Base-by-base conservation (phyloP, 2,797 vertebrate genomes). In the Echeneis naucrates region DNA sequence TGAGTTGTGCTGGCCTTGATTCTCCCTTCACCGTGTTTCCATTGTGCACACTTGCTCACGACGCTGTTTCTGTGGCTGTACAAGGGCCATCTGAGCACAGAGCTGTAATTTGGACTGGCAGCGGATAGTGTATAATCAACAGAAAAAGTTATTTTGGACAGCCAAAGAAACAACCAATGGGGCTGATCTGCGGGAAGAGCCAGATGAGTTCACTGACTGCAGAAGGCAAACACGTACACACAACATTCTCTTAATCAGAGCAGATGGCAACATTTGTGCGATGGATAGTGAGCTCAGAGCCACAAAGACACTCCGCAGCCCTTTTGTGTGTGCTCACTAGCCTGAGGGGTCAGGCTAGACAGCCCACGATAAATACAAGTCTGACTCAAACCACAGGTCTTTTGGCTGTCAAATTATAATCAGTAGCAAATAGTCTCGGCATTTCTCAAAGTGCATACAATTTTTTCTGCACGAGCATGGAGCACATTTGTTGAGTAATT, bases 51-150 rank as follows among this genome's bases (percentile, higher is more conserved):
- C 59, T 75, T 9, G 52, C 83, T 78, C 77, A 21, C 79, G 33
- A 65, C 23, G 33, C 63, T 27, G 77, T 59, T 86, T 86, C 82
- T 78, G 81, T 68, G 90, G 90, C 84, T 83, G 64, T 72, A 80
- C 65, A 68, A 72, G 68, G 85, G 69, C 77, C 84, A 72, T 86
- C 84, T 70, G 74, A 81, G 71, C 77, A 33, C 87, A 92, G 79
- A 90, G 90, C 91, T 95, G 89, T 95, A 95, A 95, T 95, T 95
- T 95, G 81, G 90, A 88, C 86, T 93, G 93, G 93, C 91, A 80
- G 88, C 26, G 71, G 81, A 85, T 82, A 93, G 89, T 58, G 68
- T 95, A 92, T 95, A 95, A 94, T 95, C 92, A 94, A 74, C 74
- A 71, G 67, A 26, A 66, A 83, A 93, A 92, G 92, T 91, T 94